Evolutionary conservation across 2,797 vertebrate species (phyloP).

Genomic region (Notolabrus celidotus): DNA sequence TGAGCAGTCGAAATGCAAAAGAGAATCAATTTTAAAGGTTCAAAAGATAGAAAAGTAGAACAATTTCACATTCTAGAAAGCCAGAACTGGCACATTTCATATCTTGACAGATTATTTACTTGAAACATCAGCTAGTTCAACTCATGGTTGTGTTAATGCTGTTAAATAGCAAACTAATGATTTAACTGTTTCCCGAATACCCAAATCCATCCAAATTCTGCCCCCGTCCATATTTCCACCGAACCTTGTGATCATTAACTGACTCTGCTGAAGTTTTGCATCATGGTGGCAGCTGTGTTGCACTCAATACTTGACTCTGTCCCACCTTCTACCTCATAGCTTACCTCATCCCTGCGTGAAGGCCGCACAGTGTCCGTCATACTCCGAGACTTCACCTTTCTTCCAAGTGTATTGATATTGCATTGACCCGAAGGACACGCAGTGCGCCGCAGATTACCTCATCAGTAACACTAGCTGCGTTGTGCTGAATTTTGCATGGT

Average conservation of each 20-base stretch:
- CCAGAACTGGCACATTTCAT: too few relatives aligned
- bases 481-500: constrained; percentile 86
- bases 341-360: constrained; percentile 54
- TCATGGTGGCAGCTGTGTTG: constrained; percentile 40
- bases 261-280: constrained; percentile 31
- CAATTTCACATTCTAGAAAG: too few relatives aligned
- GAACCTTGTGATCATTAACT: constrained; percentile 24
- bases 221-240: background rate
- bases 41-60: too few relatives aligned
- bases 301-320: constrained; percentile 39
- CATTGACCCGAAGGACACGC: constrained; percentile 69
- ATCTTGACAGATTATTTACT: background rate
- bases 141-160: background rate
- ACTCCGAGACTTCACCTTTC: constrained; percentile 39
- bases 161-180: background rate
- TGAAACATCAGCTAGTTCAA: constrained; percentile 1
- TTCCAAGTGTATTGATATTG: constrained; percentile 70
- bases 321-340: constrained; percentile 39
- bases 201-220: background rate
- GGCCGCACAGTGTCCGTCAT: constrained; percentile 35
- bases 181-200: background rate
- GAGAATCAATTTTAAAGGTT: too few relatives aligned
- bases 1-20: too few relatives aligned
- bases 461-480: constrained; percentile 79
- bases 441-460: constrained; percentile 68